A percentile compares a stretch with the other conserved stretches of the same genome.
phyloP scores from a whole-genome alignment of 1,140 invertebrate species.

The Oryctes rhinoceros region DNA sequence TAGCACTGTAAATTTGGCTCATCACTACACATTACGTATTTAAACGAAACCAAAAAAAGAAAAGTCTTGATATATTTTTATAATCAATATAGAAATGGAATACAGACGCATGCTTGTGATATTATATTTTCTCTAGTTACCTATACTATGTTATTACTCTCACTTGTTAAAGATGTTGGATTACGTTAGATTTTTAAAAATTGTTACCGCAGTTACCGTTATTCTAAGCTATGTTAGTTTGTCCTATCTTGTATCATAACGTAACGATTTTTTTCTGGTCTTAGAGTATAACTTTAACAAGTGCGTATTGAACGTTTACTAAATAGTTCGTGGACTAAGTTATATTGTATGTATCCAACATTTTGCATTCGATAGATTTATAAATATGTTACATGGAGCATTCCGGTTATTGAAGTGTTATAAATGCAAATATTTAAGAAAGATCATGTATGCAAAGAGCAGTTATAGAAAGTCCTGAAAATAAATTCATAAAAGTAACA shows the following conservation, averaged over 20 bases:
- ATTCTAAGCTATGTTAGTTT: background rate
- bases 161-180: background rate
- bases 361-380: background rate
- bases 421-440: background rate
- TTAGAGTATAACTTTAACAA: background rate
- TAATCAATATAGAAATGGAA: background rate
- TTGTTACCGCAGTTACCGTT: background rate
- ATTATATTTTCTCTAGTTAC: background rate
- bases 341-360: constrained; percentile 22
- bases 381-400: background rate
- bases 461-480: background rate
- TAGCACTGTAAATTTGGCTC: background rate
- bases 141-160: background rate
- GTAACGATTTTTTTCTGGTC: background rate
- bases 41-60: background rate
- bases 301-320: background rate
- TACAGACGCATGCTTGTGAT: constrained; percentile 26
- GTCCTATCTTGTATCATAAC: background rate
- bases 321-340: background rate
- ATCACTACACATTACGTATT: background rate
- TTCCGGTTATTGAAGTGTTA: constrained; percentile 2
- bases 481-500: background rate
- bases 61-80: background rate
- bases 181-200: constrained; percentile 4
- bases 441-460: background rate